Evolutionary conservation across 35 echinoderm and acorn worm genomes (phyloP), one percentile per base, ranked within the genome.

Genomic region (Strongylocentrotus purpuratus): DNA sequence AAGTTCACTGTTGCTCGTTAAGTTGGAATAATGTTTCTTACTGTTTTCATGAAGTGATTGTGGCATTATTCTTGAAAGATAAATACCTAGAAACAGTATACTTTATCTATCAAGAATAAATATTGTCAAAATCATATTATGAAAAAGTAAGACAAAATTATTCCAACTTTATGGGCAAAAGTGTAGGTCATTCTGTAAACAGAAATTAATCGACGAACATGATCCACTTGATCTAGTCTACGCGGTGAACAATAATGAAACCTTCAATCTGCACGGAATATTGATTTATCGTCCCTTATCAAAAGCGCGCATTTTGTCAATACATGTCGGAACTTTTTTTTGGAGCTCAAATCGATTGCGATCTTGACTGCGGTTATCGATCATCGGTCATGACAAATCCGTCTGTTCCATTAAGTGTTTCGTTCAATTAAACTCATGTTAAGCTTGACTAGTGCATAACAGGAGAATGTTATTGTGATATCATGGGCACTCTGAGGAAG

Each of bases 291-390:
- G 4, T 78, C n/a, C 65, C 20, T 78, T 78, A n/a, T 78, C 65
- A 78, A 78, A 78, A 78, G 65, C 65, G 65, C 4, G 65, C 65
- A 18, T 15, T 28, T 78, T 78, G 65, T 78, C 20, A 8, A 78
- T 78, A 8, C 65, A 28, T 78, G 65, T 78, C 65, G 22, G 6
- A n/a, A n/a, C n/a, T 41, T 41, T 41, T 41, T 41, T 41, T 41
- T 41, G n/a, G 65, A 78, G 20, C 4, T n/a, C 65, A 4, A 25
- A n/a, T 78, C 65, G 65, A 78, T 78, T 78, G 18, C 28, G 65
- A 78, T 78, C 65, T 78, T 78, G 65, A 78, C 65, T 78, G 65
- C 65, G 65, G 65, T 28, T 78, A 78, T 78, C 65, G 65, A 78
- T n/a, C 20, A 78, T 78, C 28, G 65, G 65, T 78, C 65, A 78